phyloP scores from a whole-genome alignment of 2,113 vertebrate species.

The Vulpes lagopus region DNA sequence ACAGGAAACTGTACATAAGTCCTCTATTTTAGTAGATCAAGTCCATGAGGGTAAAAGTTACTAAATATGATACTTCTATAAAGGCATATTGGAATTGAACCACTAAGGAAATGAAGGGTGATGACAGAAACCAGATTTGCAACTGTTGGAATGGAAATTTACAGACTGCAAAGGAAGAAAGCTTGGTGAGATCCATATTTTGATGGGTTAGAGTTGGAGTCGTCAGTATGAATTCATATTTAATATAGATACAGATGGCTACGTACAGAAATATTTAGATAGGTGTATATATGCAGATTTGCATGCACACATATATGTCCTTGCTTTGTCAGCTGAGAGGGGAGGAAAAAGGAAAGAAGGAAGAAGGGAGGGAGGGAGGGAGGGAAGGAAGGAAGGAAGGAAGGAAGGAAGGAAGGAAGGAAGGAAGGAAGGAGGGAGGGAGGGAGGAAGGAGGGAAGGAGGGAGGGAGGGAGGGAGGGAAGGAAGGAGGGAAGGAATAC shows the following conservation, averaged over 20 bases:
- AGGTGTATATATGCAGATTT: background rate
- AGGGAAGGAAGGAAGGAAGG: fast-evolving
- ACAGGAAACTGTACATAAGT: background rate
- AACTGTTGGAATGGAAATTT: background rate
- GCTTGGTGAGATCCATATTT: background rate
- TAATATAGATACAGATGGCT: background rate
- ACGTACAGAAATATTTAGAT: background rate
- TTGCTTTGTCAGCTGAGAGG: background rate
- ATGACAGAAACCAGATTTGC: background rate
- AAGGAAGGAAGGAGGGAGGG: background rate
- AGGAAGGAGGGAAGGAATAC: background rate
- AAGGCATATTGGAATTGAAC: background rate
- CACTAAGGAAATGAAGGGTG: background rate
- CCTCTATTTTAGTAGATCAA: background rate
- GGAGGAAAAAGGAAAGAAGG: background rate
- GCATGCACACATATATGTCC: background rate
- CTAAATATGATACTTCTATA: background rate
- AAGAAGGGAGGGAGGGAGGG: background rate
- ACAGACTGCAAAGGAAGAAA: background rate
- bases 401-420: too few species aligned
- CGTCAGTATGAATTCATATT: background rate
- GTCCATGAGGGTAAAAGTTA: too few species aligned
- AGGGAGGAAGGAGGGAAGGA: background rate
- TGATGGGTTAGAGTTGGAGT: background rate
- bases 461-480: too few species aligned